These are phyloP conservation scores for Ashinkailepas kermadecensis DNA, from an alignment of 2,888 invertebrate species.

Conservation along the genomic window DNA sequence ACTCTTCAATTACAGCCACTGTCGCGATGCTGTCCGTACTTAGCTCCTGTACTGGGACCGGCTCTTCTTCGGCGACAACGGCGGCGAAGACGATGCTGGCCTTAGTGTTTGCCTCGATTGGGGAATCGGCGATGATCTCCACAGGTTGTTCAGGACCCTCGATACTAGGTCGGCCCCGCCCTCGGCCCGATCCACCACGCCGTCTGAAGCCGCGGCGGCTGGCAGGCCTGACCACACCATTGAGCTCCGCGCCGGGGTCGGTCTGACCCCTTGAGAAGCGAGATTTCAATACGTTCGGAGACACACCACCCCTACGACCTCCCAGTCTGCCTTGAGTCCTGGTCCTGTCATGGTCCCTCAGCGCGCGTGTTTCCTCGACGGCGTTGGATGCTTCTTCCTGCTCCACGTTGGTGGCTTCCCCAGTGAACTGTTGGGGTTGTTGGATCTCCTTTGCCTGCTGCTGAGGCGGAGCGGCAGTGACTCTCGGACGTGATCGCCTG, in stretches of 20 bases:
- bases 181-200: background rate
- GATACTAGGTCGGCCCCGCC: background rate
- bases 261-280: background rate
- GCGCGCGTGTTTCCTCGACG: background rate
- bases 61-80: background rate
- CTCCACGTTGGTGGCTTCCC: no score
- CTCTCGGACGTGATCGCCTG: no score
- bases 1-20: slow-evolving; percentile 69
- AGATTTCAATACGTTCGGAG: background rate
- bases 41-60: background rate
- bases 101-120: background rate
- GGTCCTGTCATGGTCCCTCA: background rate
- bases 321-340: background rate
- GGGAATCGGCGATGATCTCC: background rate
- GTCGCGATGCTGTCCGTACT: slow-evolving; percentile 57
- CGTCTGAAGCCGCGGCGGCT: background rate
- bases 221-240: background rate
- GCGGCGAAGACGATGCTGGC: background rate
- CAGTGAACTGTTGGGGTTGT: no score
- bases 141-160: no score
- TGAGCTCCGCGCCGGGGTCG: background rate
- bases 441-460: background rate
- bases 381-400: background rate
- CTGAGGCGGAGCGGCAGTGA: no score
- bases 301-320: no score